Evolutionary conservation across 2,113 vertebrate species (phyloP).

Genomic region (Enhydra lutris): DNA sequence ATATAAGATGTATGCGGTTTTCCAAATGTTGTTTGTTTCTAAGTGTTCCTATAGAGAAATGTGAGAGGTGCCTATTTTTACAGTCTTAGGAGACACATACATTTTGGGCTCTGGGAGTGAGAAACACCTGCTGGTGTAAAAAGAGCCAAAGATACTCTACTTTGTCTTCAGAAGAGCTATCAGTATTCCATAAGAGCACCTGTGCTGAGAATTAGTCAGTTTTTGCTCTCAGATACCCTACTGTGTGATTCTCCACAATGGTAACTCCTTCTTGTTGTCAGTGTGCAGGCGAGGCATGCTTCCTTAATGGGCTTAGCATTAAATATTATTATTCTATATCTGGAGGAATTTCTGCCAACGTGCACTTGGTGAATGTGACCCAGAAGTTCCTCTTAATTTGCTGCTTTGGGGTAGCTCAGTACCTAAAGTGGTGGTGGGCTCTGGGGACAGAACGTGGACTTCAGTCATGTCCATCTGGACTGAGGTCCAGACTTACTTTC

Average conservation of each 20-base stretch:
- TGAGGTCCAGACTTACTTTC: not conserved
- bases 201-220: conserved; percentile 68
- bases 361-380: not conserved
- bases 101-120: not conserved
- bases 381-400: not conserved
- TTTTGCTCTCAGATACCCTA: conserved; percentile 13
- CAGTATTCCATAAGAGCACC: conserved; percentile 53
- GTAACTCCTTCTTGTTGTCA: not conserved
- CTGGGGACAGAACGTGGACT: not conserved
- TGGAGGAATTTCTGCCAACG: not conserved
- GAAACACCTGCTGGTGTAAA: conserved; percentile 62
- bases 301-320: not conserved
- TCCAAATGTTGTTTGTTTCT: conserved; percentile 56
- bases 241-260: not conserved
- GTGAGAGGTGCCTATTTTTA: conserved; percentile 57
- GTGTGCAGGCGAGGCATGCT: not conserved
- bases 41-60: conserved; percentile 47
- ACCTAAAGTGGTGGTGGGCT: not conserved
- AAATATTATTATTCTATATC: not conserved
- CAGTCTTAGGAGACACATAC: conserved; percentile 21
- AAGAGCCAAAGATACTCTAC: conserved; percentile 54
- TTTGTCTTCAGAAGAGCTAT: conserved; percentile 60
- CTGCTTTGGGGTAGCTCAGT: not conserved
- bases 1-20: conserved; percentile 9
- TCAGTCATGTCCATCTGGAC: not conserved